Evolutionary conservation across 1,140 invertebrate genomes (phyloP), one percentile per base, ranked within the genome.

Genomic region (Drosophila ficusphila): DNA sequence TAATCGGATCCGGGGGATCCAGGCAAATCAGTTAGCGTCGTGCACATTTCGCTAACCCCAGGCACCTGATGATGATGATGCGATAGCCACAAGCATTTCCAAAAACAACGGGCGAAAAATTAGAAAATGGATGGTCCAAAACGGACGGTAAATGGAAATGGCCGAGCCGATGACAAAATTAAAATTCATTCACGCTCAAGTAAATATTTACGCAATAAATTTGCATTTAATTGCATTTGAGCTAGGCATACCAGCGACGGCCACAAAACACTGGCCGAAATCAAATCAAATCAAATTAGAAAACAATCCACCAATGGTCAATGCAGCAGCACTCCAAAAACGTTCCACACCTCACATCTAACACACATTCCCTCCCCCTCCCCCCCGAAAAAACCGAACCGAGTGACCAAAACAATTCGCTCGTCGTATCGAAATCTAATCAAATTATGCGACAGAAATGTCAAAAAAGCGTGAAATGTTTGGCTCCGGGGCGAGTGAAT

Each of bases 151-250:
- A 56, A 56, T 60, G 42, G 36, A 36, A 21, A 38, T 31, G 27
- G 38, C 21, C n/a, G 38, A 11, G 12, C 21, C 48, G 51, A 23
- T 79, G 81, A 81, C 81, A 77, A 82, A 86, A 86, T 86, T 88
- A 86, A 85, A 86, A 85, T 86, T 88, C 82, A 86, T 86, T 88
- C 79, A 81, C 82, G 82, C 82, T 86, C 82, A 86, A 86, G 82
- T 86, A 86, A 86, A 86, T 86, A 86, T 86, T 86, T 88, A 86
- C 82, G 82, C 82, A 86, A 86, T 88, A 86, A 86, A 86, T 86
- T 86, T 86, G 82, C 82, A 86, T 86, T 88, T 86, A 86, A 85
- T 85, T 85, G 81, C 81, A 82, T 82, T 82, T 72, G 76, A 60
- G 54, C 34, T 34, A n/a, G n/a, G 31, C 52, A 34, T 19, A 25